Conservation (phyloP, 2,113 vertebrate species). For the Excalfactoria chinensis region DNA sequence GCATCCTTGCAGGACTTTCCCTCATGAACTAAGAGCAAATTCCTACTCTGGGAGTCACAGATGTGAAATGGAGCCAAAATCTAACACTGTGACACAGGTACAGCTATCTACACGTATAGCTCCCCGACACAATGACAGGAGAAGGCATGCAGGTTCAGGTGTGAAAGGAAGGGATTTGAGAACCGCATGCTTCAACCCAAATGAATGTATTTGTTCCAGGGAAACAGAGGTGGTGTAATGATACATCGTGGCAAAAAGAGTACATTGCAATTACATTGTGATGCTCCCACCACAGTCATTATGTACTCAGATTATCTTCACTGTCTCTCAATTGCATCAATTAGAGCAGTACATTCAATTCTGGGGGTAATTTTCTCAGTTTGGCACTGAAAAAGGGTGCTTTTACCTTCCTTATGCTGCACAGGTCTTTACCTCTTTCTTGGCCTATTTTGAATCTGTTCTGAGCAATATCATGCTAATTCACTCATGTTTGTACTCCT, state of each 20-base stretch:
- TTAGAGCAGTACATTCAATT: conserved; percentile 27
- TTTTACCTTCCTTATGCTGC: not conserved
- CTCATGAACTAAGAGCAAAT: not conserved
- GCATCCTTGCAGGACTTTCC: not conserved
- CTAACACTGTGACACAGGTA: not conserved
- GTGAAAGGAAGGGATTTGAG: not conserved
- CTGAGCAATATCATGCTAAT: not conserved
- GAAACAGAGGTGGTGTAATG: conserved; percentile 14
- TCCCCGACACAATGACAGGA: not conserved
- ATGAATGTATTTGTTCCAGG: not conserved
- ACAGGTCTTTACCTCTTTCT: not conserved
- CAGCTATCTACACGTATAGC: not conserved
- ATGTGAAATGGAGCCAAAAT: rapidly evolving
- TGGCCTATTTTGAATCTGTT: not conserved
- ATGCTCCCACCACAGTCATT: conserved; percentile 40
- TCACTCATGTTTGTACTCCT: not conserved
- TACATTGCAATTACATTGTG: conserved; percentile 9
- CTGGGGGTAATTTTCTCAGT: not conserved
- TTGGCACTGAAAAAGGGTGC: not conserved
- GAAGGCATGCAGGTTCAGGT: not conserved
- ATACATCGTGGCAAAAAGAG: not conserved
- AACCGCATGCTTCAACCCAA: not conserved
- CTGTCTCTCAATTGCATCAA: conserved; percentile 22
- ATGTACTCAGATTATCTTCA: not conserved
- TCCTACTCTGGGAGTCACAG: not conserved